These are phyloP conservation scores for Mionectes olivaceus DNA, from an alignment of 2,797 vertebrate genomes.

Conservation along the genomic window DNA sequence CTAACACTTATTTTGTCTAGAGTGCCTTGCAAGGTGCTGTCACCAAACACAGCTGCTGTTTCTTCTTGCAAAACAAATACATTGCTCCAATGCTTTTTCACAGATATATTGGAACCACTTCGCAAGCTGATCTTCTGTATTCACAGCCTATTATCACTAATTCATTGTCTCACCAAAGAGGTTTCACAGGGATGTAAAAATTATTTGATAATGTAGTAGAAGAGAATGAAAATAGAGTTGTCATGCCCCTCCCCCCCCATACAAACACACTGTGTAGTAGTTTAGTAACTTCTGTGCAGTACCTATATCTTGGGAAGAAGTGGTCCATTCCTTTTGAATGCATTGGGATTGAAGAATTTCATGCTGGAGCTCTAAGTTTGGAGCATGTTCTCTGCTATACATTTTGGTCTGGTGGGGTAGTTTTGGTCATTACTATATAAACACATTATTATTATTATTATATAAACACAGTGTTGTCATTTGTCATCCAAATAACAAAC, in stretches of 20 bases:
- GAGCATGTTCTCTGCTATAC: not conserved
- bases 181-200: not conserved
- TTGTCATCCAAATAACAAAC: not conserved
- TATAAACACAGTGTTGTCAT: not conserved
- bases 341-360: not conserved
- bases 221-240: not conserved
- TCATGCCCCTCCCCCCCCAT: rapidly evolving
- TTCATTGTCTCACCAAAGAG: not conserved
- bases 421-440: not conserved
- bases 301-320: not conserved
- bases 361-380: not conserved
- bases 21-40: not conserved
- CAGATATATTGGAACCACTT: not conserved
- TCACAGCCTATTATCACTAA: not conserved
- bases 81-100: not conserved
- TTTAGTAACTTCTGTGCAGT: not conserved
- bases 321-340: not conserved
- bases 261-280: not conserved
- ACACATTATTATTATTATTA: not conserved
- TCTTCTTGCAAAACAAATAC: not conserved
- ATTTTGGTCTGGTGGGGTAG: not conserved
- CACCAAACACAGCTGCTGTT: not conserved
- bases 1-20: not conserved
- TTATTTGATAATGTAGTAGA: not conserved
- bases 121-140: not conserved